phyloP scores from a whole-genome alignment of 2,888 invertebrate genomes.

The Drosophila rubida region DNA sequence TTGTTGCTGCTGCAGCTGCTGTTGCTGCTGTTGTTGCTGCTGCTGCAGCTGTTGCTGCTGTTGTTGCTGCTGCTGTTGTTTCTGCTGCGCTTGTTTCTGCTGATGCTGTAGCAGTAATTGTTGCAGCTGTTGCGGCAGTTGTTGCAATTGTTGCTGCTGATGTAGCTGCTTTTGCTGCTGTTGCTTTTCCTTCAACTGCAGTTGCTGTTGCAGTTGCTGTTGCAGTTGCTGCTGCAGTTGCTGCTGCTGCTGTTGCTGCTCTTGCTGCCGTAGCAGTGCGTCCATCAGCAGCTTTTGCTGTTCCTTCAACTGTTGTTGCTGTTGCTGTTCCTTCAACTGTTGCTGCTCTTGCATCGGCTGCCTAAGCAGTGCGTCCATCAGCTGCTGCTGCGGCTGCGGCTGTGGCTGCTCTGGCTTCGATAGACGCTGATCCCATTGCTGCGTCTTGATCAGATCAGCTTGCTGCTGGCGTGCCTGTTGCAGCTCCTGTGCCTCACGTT shows the following conservation, averaged over 20 bases:
- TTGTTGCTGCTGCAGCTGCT: too few relatives aligned
- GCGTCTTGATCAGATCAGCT: constrained; percentile 13
- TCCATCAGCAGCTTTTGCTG: background rate
- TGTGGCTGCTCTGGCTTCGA: background rate
- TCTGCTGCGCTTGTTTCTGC: background rate
- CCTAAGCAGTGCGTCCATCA: background rate
- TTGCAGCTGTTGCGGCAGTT: constrained; percentile 7
- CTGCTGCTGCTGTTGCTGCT: background rate
- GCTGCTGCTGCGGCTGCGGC: constrained; percentile 1
- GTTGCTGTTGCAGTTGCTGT: background rate
- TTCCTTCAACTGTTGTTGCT: background rate
- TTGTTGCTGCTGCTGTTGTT: too few relatives aligned
- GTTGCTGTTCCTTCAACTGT: background rate
- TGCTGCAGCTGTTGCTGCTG: constrained; percentile 1
- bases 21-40: too few relatives aligned
- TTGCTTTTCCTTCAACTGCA: background rate
- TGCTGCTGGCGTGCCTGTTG: constrained; percentile 26
- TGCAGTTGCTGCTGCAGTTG: background rate
- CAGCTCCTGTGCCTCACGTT: constrained; percentile 42
- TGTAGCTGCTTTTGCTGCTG: background rate
- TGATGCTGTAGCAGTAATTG: constrained; percentile 3
- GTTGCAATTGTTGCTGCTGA: background rate
- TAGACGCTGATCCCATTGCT: constrained; percentile 28
- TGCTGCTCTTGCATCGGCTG: background rate
- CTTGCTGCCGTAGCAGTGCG: background rate